phyloP scores from a whole-genome alignment of 1,140 invertebrate species.

The Leucophenga varia region DNA sequence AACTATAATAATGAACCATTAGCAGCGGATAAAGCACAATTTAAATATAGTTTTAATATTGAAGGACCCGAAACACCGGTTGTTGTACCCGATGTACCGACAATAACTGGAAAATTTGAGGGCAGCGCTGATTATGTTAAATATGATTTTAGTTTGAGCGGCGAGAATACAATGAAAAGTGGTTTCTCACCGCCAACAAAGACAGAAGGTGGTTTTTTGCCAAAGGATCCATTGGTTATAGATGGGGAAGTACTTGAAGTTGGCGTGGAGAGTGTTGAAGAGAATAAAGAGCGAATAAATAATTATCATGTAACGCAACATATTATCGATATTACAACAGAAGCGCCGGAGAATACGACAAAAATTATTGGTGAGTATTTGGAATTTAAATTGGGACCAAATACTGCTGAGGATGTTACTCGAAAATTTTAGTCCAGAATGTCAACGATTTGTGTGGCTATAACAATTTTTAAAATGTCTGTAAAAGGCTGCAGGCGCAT shows the following conservation, averaged over 20 bases:
- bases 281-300: slow-evolving; percentile 54
- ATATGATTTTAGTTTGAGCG: slow-evolving; percentile 36
- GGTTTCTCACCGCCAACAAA: slow-evolving; percentile 64
- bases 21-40: slow-evolving; percentile 42
- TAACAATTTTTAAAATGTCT: too few relatives aligned
- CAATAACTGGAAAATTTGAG: slow-evolving; percentile 28
- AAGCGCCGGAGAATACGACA: slow-evolving; percentile 25
- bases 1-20: neutral
- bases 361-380: slow-evolving; percentile 38
- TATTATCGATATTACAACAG: slow-evolving; percentile 48
- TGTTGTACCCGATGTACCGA: slow-evolving; percentile 25
- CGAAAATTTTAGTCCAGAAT: too few relatives aligned
- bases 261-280: slow-evolving; percentile 27
- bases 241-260: slow-evolving; percentile 53
- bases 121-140: slow-evolving; percentile 33
- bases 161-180: slow-evolving; percentile 33
- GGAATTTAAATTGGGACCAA: too few relatives aligned
- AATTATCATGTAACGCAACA: slow-evolving; percentile 58
- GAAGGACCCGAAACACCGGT: slow-evolving; percentile 35
- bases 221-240: slow-evolving; percentile 61
- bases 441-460: too few relatives aligned
- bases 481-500: too few relatives aligned
- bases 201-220: slow-evolving; percentile 71
- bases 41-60: slow-evolving; percentile 50
- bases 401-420: too few relatives aligned